A percentile compares a stretch with the other conserved stretches of the same genome.
Evolutionary conservation across 1,140 invertebrate genomes (phyloP).

Genomic region (Pteromalus puparum): DNA sequence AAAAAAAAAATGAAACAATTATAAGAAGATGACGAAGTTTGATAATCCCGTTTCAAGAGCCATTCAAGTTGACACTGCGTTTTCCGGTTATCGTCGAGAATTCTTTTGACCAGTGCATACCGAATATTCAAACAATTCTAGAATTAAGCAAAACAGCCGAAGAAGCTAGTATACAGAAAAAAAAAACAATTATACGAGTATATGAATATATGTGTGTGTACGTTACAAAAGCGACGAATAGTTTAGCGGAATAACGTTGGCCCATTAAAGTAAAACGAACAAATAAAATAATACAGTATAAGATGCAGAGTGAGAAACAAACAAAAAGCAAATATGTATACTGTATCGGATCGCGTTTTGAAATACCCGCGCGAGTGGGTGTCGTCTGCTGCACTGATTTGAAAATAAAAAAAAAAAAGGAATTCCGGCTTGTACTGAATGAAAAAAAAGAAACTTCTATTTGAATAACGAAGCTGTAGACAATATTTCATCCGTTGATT

Average conservation of each 20-base stretch:
- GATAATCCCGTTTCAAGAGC: conserved; percentile 9
- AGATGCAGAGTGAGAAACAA: background rate
- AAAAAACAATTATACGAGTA: conserved; percentile 15
- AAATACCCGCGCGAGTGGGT: background rate
- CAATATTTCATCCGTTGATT: conserved; percentile 42
- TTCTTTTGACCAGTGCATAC: conserved; percentile 20
- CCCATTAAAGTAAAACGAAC: background rate
- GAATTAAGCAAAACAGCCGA: conserved; percentile 13
- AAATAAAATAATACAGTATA: background rate
- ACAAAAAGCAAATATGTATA: background rate
- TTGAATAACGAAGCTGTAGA: conserved; percentile 41
- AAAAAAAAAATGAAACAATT: no score
- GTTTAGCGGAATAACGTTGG: conserved; percentile 1
- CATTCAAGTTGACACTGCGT: conserved; percentile 26
- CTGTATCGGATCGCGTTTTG: no score
- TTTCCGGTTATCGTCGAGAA: background rate
- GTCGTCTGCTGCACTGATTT: background rate
- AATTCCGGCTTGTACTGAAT: background rate
- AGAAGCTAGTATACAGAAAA: conserved; percentile 11
- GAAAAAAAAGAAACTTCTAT: conserved; percentile 29
- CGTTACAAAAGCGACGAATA: background rate
- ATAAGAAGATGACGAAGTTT: no score
- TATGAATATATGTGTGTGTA: conserved; percentile 20
- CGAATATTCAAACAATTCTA: conserved; percentile 28
- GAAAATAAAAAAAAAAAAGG: background rate